phyloP scores from a whole-genome alignment of 2,888 invertebrate species.

The Nymphalis c-album region DNA sequence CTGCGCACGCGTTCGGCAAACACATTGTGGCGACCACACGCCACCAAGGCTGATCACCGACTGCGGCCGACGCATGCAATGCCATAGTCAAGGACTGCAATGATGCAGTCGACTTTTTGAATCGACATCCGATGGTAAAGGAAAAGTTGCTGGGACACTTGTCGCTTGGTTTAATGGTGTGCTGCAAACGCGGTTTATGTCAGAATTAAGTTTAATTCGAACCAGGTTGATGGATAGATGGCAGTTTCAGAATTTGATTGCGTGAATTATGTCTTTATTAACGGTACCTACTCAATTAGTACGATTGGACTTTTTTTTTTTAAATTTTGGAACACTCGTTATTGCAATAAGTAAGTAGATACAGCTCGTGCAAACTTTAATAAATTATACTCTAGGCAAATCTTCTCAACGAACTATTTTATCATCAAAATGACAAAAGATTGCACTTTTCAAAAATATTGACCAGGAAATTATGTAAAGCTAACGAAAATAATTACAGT shows the following conservation, averaged over 20 bases:
- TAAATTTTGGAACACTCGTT: too few relatives aligned
- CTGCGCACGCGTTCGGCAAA: slow-evolving; percentile 59
- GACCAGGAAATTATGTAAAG: too few relatives aligned
- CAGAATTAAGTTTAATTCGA: slow-evolving; percentile 10
- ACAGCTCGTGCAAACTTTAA: too few relatives aligned
- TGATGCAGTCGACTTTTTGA: slow-evolving; percentile 48
- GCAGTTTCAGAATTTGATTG: slow-evolving; percentile 14
- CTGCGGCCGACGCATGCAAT: slow-evolving; percentile 45
- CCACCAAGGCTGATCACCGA: slow-evolving; percentile 62
- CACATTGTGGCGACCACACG: slow-evolving; percentile 66
- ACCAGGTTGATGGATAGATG: slow-evolving; percentile 11
- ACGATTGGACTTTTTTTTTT: too few relatives aligned
- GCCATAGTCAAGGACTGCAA: slow-evolving; percentile 43
- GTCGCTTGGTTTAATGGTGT: slow-evolving; percentile 26
- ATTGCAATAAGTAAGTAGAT: too few relatives aligned
- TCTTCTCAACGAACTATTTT: too few relatives aligned
- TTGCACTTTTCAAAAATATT: too few relatives aligned
- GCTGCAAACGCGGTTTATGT: slow-evolving; percentile 14
- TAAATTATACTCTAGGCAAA: too few relatives aligned
- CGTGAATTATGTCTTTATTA: slow-evolving; percentile 13
- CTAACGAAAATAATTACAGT: too few relatives aligned
- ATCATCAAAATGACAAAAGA: too few relatives aligned
- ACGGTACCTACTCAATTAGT: not conserved
- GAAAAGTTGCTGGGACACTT: slow-evolving; percentile 43
- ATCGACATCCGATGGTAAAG: slow-evolving; percentile 15